These are phyloP conservation scores for Pongo abelii DNA, from an alignment of 2,113 vertebrate genomes.

Conservation along the genomic window DNA sequence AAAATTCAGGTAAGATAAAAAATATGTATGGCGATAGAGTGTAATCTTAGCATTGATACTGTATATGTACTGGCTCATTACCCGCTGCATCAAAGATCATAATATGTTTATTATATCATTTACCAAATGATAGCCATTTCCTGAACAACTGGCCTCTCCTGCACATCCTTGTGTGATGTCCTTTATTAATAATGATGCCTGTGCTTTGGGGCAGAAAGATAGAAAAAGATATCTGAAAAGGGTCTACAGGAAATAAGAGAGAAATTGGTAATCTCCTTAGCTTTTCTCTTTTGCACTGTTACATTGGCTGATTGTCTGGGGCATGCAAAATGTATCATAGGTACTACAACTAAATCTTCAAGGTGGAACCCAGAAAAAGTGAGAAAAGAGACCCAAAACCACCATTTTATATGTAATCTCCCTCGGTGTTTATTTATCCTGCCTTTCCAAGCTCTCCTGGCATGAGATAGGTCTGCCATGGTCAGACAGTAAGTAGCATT, in stretches of 20 bases:
- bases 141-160: constrained; percentile 80
- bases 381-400: constrained; percentile 42
- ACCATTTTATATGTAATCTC: neutral
- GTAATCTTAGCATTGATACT: constrained; percentile 81
- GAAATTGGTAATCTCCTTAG: constrained; percentile 81
- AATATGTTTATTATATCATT: constrained; percentile 84
- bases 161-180: constrained; percentile 75
- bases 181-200: constrained; percentile 82
- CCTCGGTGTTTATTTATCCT: constrained; percentile 21
- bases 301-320: constrained; percentile 63
- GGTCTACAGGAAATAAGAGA: constrained; percentile 81
- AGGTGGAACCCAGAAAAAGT: constrained; percentile 24
- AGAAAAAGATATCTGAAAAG: constrained; percentile 74
- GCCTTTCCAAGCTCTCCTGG: neutral
- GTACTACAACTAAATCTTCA: constrained; percentile 66
- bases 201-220: constrained; percentile 79
- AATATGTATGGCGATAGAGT: constrained; percentile 64
- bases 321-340: constrained; percentile 55
- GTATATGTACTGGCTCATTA: constrained; percentile 82
- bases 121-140: constrained; percentile 87
- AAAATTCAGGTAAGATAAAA: constrained; percentile 67
- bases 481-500: neutral
- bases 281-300: constrained; percentile 73
- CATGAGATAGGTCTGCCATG: neutral
- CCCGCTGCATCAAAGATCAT: constrained; percentile 83